Evolutionary conservation across 2,113 vertebrate genomes (phyloP).

Genomic region (Vicugna pacos): DNA sequence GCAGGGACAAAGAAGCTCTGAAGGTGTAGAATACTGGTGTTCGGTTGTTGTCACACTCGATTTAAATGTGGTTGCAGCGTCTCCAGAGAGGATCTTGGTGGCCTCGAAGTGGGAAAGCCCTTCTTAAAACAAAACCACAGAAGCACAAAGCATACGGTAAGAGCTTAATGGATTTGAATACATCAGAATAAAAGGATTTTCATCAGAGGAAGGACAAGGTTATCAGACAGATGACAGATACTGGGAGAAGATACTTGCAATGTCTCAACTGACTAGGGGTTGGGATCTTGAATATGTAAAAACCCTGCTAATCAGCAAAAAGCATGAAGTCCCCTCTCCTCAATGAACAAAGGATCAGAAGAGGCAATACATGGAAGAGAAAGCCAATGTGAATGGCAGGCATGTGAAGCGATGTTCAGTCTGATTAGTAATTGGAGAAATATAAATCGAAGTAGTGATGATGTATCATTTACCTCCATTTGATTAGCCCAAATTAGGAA

Average conservation of each 20-base stretch:
- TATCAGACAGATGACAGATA: not conserved
- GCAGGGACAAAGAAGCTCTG: not conserved
- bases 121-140: not conserved
- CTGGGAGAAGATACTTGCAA: not conserved
- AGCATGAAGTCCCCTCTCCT: not conserved
- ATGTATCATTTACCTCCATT: not conserved
- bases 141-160: too few species aligned
- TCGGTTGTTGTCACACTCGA: fast-evolving
- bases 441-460: not conserved
- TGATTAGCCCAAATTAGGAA: not conserved
- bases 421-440: not conserved
- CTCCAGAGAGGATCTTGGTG: not conserved
- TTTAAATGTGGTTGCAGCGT: not conserved
- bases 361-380: not conserved
- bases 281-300: not conserved
- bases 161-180: not conserved
- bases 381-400: not conserved
- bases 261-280: not conserved
- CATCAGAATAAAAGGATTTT: not conserved
- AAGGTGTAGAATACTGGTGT: fast-evolving
- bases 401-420: not conserved
- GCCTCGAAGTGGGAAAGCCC: not conserved
- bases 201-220: not conserved
- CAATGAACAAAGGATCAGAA: not conserved
- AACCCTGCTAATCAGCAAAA: not conserved